Evolutionary conservation across 2,888 invertebrate genomes (phyloP).

Genomic region (Morinoia aosen): DNA sequence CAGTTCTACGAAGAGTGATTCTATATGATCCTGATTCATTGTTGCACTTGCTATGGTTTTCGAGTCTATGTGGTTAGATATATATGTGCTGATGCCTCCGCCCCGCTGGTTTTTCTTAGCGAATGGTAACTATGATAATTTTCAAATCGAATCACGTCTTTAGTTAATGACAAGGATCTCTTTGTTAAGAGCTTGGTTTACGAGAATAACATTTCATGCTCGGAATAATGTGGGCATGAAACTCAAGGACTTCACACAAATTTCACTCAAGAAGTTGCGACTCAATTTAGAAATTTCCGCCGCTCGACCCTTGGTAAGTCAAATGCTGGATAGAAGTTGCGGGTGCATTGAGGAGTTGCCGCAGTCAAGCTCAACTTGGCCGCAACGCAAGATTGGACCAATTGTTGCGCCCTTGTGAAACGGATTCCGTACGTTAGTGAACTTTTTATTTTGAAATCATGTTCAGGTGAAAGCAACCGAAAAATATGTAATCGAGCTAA

Average conservation of each 20-base stretch:
- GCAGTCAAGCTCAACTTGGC: not conserved
- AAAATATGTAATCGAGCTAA: too few species aligned
- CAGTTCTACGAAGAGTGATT: too few species aligned
- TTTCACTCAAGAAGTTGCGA: not conserved
- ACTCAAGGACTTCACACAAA: not conserved
- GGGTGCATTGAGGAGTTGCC: not conserved
- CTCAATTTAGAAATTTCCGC: not conserved
- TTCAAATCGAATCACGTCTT: too few species aligned
- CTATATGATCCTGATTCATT: too few species aligned
- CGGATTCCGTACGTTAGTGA: not conserved
- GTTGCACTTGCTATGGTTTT: too few species aligned
- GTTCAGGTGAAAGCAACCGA: not conserved
- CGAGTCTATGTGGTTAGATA: too few species aligned
- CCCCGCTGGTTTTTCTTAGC: too few species aligned
- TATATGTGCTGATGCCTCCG: too few species aligned
- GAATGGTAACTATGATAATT: too few species aligned
- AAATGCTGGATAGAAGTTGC: not conserved
- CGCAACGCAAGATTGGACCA: not conserved
- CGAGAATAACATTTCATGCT: not conserved
- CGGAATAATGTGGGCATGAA: not conserved
- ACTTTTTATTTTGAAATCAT: not conserved
- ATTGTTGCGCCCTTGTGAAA: not conserved
- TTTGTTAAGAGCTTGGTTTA: not conserved
- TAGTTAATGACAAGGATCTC: too few species aligned
- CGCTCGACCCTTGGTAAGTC: not conserved